Evolutionary conservation across 2,888 invertebrate genomes (phyloP).

Genomic region (Nineta flava): DNA sequence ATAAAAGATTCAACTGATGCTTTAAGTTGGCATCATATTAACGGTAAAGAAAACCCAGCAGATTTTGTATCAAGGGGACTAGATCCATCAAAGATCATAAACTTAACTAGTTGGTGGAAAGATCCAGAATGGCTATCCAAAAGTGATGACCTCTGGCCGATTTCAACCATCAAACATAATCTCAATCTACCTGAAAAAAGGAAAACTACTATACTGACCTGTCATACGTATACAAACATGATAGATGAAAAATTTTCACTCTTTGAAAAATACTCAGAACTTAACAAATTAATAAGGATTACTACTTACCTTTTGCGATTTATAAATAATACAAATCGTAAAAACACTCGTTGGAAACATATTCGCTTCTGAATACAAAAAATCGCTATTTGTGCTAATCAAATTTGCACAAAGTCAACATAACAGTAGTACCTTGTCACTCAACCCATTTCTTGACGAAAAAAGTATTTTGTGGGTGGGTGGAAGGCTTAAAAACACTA

Average conservation of each 20-base stretch:
- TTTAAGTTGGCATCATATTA: background rate
- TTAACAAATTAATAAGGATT: constrained; percentile 1
- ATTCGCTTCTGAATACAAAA: background rate
- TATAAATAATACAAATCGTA: background rate
- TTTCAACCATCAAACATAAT: too few relatives aligned
- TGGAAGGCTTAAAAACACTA: constrained; percentile 8
- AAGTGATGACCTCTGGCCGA: background rate
- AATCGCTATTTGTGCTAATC: background rate
- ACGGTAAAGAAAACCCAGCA: background rate
- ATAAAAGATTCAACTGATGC: background rate
- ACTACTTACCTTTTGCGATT: constrained; percentile 4
- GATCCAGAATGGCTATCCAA: background rate
- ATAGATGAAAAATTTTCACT: too few relatives aligned
- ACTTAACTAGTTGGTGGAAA: background rate
- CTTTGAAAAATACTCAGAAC: background rate
- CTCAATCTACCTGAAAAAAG: too few relatives aligned
- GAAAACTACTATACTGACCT: too few relatives aligned
- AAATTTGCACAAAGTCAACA: constrained; percentile 4
- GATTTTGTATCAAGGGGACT: background rate
- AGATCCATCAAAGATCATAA: background rate
- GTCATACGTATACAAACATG: too few relatives aligned
- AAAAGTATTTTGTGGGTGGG: constrained; percentile 9
- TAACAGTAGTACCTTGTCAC: too few relatives aligned
- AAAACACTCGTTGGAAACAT: background rate
- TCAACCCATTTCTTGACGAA: too few relatives aligned